A percentile compares a stretch with the other conserved stretches of the same genome.
These are phyloP conservation scores for Thamnaconus septentrionalis DNA, from an alignment of 2,113 vertebrate genomes.

Conservation along the genomic window DNA sequence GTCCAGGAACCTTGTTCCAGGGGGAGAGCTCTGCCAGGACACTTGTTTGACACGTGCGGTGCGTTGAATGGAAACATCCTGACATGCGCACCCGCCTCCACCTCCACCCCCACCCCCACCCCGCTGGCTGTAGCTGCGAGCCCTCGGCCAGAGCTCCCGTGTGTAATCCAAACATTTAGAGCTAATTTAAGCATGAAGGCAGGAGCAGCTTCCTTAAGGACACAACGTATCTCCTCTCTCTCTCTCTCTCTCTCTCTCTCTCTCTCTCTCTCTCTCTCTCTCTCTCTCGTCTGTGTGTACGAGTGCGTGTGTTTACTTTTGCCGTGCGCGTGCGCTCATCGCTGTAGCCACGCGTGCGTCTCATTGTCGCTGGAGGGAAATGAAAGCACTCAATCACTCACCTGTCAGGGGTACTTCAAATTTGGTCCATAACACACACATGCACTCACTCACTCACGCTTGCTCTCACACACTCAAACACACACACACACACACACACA, in stretches of 20 bases:
- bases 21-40: too few species aligned
- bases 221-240: conserved; percentile 49
- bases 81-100: conserved; percentile 24
- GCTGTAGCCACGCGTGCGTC: conserved; percentile 44
- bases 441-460: conserved; percentile 38
- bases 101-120: conserved; percentile 23
- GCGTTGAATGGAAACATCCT: conserved; percentile 53
- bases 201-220: conserved; percentile 76
- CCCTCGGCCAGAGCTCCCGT: conserved; percentile 75
- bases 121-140: conserved; percentile 68
- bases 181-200: conserved; percentile 79
- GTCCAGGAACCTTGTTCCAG: too few species aligned
- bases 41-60: too few species aligned
- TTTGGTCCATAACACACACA: background rate
- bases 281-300: conserved; percentile 6
- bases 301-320: conserved; percentile 33
- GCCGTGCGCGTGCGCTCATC: conserved; percentile 55
- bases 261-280: conserved; percentile 39
- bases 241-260: conserved; percentile 7
- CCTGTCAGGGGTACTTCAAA: background rate
- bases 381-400: conserved; percentile 76
- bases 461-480: conserved; percentile 43
- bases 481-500: conserved; percentile 42
- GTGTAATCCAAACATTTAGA: conserved; percentile 80
- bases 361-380: conserved; percentile 69